phyloP scores from a whole-genome alignment of 2,113 vertebrate genomes.

The Takifugu bimaculatus region DNA sequence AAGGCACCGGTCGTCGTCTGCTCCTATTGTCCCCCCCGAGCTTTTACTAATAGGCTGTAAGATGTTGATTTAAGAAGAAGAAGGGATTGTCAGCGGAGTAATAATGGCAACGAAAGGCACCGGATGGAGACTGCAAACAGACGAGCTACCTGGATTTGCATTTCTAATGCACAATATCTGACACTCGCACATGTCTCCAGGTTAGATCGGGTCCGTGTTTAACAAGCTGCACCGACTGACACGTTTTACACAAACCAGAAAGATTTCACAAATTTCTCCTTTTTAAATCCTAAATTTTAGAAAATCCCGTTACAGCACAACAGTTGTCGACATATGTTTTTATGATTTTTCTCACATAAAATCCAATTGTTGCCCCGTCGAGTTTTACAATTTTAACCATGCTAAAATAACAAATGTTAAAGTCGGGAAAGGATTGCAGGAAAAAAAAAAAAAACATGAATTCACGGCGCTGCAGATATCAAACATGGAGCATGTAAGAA shows the following conservation, averaged over 20 bases:
- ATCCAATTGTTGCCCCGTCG: too few species aligned
- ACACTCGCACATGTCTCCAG: background rate
- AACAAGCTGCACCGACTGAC: too few species aligned
- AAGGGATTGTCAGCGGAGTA: conserved; percentile 47
- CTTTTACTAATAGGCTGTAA: conserved; percentile 64
- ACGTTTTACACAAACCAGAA: background rate
- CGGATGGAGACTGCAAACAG: conserved; percentile 48
- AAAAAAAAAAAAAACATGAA: background rate
- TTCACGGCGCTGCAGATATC: conserved; percentile 16
- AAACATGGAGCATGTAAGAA: conserved; percentile 8
- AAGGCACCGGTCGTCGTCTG: conserved; percentile 37
- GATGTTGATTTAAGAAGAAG: conserved; percentile 62
- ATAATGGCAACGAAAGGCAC: conserved; percentile 43
- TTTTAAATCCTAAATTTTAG: too few species aligned
- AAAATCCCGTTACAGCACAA: background rate
- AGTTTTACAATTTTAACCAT: too few species aligned
- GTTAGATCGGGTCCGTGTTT: too few species aligned
- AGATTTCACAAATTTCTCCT: too few species aligned
- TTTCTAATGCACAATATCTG: conserved; percentile 42
- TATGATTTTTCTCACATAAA: too few species aligned
- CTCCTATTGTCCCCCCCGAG: conserved; percentile 48
- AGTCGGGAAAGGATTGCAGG: background rate
- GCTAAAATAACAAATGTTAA: background rate
- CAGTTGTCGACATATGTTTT: background rate
- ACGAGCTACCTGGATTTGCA: conserved; percentile 64